A percentile compares a stretch with the other conserved stretches of the same genome.
Evolutionary conservation across 53 echinoderm and acorn worm genomes (phyloP).

Genomic region (Apostichopus leukothele): DNA sequence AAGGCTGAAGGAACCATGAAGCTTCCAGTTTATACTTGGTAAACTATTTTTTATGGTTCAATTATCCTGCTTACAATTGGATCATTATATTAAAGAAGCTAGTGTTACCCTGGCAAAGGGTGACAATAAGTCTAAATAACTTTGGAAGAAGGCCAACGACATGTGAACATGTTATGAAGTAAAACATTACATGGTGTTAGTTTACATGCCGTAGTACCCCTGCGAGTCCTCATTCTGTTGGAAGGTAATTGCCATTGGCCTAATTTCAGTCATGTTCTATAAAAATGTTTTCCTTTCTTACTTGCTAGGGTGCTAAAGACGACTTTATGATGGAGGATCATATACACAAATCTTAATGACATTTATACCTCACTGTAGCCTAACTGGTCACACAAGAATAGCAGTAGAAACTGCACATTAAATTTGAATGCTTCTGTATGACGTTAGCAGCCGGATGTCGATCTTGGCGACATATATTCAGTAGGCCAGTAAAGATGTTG

Average conservation of each 20-base stretch:
- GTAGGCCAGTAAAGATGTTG: too few relatives aligned
- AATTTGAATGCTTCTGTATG: neutral
- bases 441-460: neutral
- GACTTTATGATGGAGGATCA: neutral
- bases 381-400: neutral
- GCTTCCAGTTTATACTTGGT: too few relatives aligned
- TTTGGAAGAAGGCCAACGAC: too few relatives aligned
- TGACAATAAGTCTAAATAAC: too few relatives aligned
- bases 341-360: neutral
- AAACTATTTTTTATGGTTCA: too few relatives aligned
- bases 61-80: too few relatives aligned
- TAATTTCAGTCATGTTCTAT: neutral
- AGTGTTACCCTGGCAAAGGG: too few relatives aligned
- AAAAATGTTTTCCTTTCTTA: neutral
- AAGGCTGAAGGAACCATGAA: too few relatives aligned
- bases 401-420: neutral
- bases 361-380: neutral
- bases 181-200: too few relatives aligned
- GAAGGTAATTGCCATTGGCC: neutral
- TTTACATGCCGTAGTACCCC: neutral
- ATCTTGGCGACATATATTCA: neutral
- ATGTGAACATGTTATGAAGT: too few relatives aligned
- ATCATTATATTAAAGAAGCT: too few relatives aligned
- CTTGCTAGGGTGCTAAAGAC: neutral
- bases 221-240: neutral